Evolutionary conservation across 2,888 invertebrate species (phyloP).

Genomic region (Selenia dentaria): DNA sequence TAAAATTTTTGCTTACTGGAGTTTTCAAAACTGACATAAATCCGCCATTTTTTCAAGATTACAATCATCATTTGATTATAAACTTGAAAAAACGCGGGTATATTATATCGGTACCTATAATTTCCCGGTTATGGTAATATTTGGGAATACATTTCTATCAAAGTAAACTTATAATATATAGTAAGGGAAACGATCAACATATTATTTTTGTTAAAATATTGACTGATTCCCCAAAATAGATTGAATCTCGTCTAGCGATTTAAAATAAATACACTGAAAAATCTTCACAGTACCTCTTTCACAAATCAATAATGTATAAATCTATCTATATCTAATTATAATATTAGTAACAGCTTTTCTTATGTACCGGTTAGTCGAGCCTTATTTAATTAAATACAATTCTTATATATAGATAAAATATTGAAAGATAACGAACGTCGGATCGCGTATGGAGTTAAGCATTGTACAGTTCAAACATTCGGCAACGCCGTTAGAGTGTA

Average conservation of each 20-base stretch:
- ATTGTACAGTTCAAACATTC: conserved; percentile 10
- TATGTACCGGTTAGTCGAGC: conserved; percentile 8
- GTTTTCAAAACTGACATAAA: no score
- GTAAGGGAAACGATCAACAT: no score
- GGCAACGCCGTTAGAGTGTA: no score
- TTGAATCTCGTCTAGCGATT: neutral
- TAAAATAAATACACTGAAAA: neutral
- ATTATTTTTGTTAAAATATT: no score
- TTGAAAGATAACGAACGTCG: conserved; percentile 49
- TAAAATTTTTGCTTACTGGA: no score
- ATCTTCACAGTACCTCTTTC: conserved; percentile 14
- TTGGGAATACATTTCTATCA: no score
- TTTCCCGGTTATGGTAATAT: no score
- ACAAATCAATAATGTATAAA: conserved; percentile 37
- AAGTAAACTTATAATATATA: no score
- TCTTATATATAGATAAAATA: conserved; percentile 60
- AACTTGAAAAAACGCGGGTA: no score
- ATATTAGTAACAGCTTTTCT: conserved; percentile 24
- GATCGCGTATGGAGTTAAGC: conserved; percentile 22
- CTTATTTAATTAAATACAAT: conserved; percentile 32
- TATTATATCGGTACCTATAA: no score
- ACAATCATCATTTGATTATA: no score
- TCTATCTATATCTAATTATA: conserved; percentile 24
- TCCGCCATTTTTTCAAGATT: no score
- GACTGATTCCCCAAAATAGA: neutral